Conservation (phyloP, 2,797 vertebrate species). For the Pteropus rufus region DNA sequence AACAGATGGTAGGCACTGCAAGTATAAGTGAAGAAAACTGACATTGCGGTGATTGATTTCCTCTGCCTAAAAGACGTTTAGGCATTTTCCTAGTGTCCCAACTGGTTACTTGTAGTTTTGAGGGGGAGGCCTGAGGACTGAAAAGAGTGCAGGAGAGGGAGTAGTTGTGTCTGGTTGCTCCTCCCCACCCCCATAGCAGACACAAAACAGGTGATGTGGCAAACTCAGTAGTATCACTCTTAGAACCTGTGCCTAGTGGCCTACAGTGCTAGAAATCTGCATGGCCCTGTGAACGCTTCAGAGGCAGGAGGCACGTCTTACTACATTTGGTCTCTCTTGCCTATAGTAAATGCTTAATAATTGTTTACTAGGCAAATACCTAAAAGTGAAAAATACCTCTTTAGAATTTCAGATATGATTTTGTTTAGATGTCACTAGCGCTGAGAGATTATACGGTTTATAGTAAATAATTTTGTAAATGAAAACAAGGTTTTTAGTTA, state of each 20-base stretch:
- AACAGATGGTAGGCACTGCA: background rate
- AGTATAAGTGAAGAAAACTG: background rate
- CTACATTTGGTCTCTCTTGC: background rate
- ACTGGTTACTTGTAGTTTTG: background rate
- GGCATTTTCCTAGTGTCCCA: background rate
- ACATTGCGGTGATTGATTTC: background rate
- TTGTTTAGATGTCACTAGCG: background rate
- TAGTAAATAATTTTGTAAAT: background rate
- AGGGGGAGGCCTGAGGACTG: background rate
- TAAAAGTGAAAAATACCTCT: background rate
- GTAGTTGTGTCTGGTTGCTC: background rate
- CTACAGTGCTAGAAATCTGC: background rate
- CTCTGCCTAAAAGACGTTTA: background rate
- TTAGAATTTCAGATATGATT: background rate
- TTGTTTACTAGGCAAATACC: background rate
- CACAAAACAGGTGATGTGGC: background rate
- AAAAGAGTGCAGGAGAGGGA: background rate
- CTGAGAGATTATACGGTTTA: background rate
- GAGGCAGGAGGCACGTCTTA: background rate
- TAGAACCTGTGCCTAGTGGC: background rate
- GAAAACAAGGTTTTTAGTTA: conserved; percentile 1
- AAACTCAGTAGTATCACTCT: background rate
- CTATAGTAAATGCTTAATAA: background rate
- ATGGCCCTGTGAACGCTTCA: background rate
- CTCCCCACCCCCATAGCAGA: background rate